Base-by-base conservation (phyloP, 2,888 invertebrate species). In the Onchidella celtica region DNA sequence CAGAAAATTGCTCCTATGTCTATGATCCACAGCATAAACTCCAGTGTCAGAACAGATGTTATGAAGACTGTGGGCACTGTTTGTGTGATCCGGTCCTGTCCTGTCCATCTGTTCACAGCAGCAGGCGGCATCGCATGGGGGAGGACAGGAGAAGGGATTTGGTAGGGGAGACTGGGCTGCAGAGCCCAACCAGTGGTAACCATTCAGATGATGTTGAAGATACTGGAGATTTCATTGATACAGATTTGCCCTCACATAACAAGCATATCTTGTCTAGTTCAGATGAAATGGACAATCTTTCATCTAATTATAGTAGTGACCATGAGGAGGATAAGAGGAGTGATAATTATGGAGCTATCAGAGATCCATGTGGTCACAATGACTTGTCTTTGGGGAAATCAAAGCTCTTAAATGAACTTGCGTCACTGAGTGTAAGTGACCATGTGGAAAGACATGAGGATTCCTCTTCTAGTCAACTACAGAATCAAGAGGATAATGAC, bases 161-260 rank as follows among this genome's bases (percentile, higher is more conserved):
- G 1, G n/a, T 6, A 3, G 9, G 57, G 32, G 72, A 72, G 11
- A 55, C 34, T 34, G 24, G 57, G 24, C 29, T 70, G 24, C 29
- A 47, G 4, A n/a, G 59, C 47, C 14, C 27, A 3, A 36, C 11
- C 47, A n/a, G 17, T 66, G 55, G 65, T 47, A 34, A 55, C 17
- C 65, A 55, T 34, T 70, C 61, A 40, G 79, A 79, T 65, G 86
- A 83, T 79, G 85, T 85, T 75, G 92, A 91, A 65, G 92, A 92
- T 66, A 87, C 88, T n/a, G 91, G 91, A 6, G 92, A 91, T 81
- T 92, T 90, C 81, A 91, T 92, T 77, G 92, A 92, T 81, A 87
- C 91, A 61, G 92, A 92, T 82, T 86, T 92, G 36, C 90, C 91
- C n/a, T 85, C 88, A 66, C 85, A 87, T 83, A 86, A 87, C 6